A percentile compares a stretch with the other conserved stretches of the same genome.
These are phyloP conservation scores for Augochlora pura DNA, from an alignment of 1,140 invertebrate genomes.

Conservation along the genomic window DNA sequence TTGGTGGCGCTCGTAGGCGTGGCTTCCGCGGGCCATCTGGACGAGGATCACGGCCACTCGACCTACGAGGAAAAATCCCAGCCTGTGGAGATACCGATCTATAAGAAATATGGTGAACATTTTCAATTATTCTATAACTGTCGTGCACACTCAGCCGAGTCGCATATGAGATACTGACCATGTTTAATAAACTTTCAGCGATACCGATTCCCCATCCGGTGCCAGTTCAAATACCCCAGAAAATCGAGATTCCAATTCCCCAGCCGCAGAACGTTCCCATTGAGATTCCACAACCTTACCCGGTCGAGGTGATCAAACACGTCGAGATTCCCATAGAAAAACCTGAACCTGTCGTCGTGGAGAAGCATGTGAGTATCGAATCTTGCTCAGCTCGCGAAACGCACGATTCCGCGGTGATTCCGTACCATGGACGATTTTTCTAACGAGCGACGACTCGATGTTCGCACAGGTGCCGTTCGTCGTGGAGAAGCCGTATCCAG, in stretches of 20 bases:
- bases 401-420: neutral
- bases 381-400: neutral
- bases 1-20: conserved; percentile 37
- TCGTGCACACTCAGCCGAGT: no score
- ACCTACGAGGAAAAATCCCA: conserved; percentile 80
- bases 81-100: conserved; percentile 85
- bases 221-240: conserved; percentile 86
- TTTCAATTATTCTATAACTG: neutral
- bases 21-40: conserved; percentile 61
- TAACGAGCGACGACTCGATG: conserved; percentile 8
- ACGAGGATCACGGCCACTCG: conserved; percentile 63
- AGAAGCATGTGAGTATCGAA: conserved; percentile 80
- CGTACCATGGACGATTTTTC: neutral
- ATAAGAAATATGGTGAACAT: conserved; percentile 84
- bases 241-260: conserved; percentile 87
- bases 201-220: conserved; percentile 89
- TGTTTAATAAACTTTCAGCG: conserved; percentile 74
- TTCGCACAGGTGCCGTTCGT: conserved; percentile 84
- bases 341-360: conserved; percentile 87
- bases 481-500: conserved; percentile 88
- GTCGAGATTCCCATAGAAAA: conserved; percentile 84
- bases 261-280: conserved; percentile 88
- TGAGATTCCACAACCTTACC: conserved; percentile 86
- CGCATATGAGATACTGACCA: neutral
- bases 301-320: conserved; percentile 87